Conservation (phyloP, 2,888 invertebrate genomes). For the Globia sparganii region DNA sequence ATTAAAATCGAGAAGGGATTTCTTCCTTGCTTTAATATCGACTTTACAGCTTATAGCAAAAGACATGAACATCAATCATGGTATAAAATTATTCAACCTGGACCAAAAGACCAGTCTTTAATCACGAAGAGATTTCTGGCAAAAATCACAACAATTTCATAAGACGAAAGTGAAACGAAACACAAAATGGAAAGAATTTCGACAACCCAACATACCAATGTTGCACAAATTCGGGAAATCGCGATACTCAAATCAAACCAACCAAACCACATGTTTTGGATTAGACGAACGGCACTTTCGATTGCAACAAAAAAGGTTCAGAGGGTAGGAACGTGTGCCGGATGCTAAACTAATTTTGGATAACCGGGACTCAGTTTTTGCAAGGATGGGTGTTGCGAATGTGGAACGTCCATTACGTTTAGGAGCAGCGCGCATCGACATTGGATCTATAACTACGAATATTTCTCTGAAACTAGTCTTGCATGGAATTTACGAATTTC, state of each 20-base stretch:
- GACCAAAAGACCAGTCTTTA: not conserved
- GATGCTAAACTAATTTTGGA: conserved; percentile 78
- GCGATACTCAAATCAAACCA: conserved; percentile 49
- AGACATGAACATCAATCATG: not conserved
- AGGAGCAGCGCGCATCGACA: too few species aligned
- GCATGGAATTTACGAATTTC: not conserved
- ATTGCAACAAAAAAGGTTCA: conserved; percentile 70
- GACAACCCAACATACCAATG: conserved; percentile 57
- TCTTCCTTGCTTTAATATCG: conserved; percentile 3
- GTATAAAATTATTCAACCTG: not conserved
- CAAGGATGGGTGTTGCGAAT: conserved; percentile 45
- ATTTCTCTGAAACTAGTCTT: not conserved
- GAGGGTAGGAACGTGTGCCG: conserved; percentile 74
- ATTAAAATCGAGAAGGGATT: conserved; percentile 4
- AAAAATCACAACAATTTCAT: not conserved
- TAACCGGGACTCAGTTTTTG: conserved; percentile 74
- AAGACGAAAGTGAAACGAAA: not conserved
- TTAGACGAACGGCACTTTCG: conserved; percentile 66
- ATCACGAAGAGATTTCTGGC: not conserved
- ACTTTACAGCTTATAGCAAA: not conserved
- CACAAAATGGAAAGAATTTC: conserved; percentile 2
- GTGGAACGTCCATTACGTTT: too few species aligned
- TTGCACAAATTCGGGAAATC: conserved; percentile 51
- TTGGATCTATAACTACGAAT: not conserved
- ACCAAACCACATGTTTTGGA: conserved; percentile 61